A percentile compares a stretch with the other conserved stretches of the same genome.
These are phyloP conservation scores for Aptenodytes patagonicus DNA, from an alignment of 2,113 vertebrate species.

Conservation along the genomic window DNA sequence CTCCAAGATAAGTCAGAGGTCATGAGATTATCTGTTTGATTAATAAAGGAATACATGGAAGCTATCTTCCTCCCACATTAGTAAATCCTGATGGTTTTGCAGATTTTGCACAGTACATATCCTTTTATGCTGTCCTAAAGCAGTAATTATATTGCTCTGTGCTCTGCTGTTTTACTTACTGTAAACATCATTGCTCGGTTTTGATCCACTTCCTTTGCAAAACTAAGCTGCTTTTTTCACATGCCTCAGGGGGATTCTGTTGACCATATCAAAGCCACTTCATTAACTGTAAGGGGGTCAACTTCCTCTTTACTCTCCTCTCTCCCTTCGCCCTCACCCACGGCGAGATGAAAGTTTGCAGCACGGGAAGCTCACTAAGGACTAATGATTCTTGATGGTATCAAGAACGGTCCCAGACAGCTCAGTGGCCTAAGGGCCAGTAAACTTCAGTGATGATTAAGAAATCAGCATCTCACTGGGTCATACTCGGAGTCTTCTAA, in stretches of 20 bases:
- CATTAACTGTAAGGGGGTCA: not conserved
- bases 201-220: not conserved
- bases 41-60: not conserved
- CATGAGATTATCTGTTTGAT: not conserved
- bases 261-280: not conserved
- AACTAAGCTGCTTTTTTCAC: not conserved
- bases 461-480: not conserved
- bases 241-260: not conserved
- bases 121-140: not conserved
- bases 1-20: not conserved
- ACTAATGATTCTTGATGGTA: not conserved
- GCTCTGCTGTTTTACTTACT: not conserved
- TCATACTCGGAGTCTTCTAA: not conserved
- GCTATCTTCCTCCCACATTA: not conserved
- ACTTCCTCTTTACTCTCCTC: accelerated
- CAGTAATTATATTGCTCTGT: not conserved
- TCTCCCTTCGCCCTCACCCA: not conserved
- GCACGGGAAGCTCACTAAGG: not conserved
- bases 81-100: not conserved
- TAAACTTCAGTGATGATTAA: not conserved
- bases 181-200: not conserved
- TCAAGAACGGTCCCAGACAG: not conserved
- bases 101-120: not conserved
- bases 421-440: not conserved
- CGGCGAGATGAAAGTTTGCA: not conserved